Evolutionary conservation across 1,140 invertebrate species (phyloP), one percentile per base, ranked within the genome.

Genomic region (Drosophila insularis): DNA sequence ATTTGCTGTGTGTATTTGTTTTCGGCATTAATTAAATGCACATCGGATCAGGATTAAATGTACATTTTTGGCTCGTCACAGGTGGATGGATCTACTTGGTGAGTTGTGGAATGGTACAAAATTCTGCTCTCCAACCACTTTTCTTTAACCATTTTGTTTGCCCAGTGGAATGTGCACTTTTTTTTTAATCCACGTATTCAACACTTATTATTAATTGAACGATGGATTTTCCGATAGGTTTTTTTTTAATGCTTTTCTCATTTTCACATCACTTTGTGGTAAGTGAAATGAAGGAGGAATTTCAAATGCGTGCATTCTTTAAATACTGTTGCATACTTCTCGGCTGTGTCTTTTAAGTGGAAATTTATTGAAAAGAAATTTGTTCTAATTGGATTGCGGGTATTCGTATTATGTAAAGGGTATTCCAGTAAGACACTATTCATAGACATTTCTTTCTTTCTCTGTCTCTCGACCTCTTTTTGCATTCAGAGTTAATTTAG

Each of bases 21-120:
- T 76, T 82, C 61, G 56, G 70, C 62, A 80, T 89, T 89, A 86
- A 86, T 89, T 80, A 86, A 87, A 89, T 82, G 82, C 77, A 73
- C 79, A 89, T 68, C 69, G 62, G 67, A 89, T 70, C 69, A 59
- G 69, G 64, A 76, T 76, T 76, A 82, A 81, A 82, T 76, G 82
- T 67, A 79, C 71, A 77, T 87, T 85, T 81, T 66, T 68, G 66
- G 50, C 60, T 64, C 63, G 40, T 46, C 31, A 46, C 67, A 71
- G 65, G 73, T 70, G 62, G 50, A 64, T 43, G 40, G 31, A 35
- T 21, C 31, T 54, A 76, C 65, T 65, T 54, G 35, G 61, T 70
- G 23, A 4, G 2, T 63, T 75, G 69, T 27, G 17, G 39, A 40
- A 5, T 27, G 31, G 35, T 14, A 23, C 54, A 73, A 31, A 66